Base-by-base conservation (phyloP, 2,113 vertebrate species). In the Thunnus maccoyii region DNA sequence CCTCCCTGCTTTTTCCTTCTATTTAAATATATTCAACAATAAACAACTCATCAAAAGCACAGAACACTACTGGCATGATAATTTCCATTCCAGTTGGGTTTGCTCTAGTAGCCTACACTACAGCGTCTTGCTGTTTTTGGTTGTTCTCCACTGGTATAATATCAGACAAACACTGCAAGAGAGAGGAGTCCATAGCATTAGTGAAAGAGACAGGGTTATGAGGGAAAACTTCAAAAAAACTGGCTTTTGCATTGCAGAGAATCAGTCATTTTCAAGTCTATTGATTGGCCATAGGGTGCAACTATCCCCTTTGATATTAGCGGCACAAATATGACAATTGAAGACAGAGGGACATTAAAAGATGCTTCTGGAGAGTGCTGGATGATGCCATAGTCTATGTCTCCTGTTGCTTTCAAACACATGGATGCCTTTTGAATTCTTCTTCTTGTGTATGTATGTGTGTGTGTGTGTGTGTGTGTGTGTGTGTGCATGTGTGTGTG, bases 391-490 rank as follows among this genome's bases (percentile, higher is more conserved):
- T 50, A 12, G 62, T 87, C 80, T 86, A 67, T 0, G 47, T 89
- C 72, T 76, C 72, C 77, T 72, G 84, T 74, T 80, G 78, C 72
- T 78, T 89, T 90, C 68, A 83, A 90, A 92, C 83, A 74, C 72
- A 48, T 54, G 76, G 65, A 75, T 69, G 78, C 72, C 54, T 86
- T 83, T 85, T 87, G 64, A 85, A 88, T 87, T 78, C 36, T 56
- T 51, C 52, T 44, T 36, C 63, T 50, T 51, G 61, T 32, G 46
- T 67, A 75, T 32, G 3, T 64, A 54, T 51, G 16, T 66, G 5
- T 56, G 22, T 64, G 27, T 54, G 13, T 57, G 46, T 71, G 41
- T 76, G 69, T 77, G 66, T 72, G 55, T 68, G 22, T 67, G 0
- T 58, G 46, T 17, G 11, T 73, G 44, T 57, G 46, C 36, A 3